Evolutionary conservation across 2,797 vertebrate species (phyloP).

Genomic region (Mareca penelope): DNA sequence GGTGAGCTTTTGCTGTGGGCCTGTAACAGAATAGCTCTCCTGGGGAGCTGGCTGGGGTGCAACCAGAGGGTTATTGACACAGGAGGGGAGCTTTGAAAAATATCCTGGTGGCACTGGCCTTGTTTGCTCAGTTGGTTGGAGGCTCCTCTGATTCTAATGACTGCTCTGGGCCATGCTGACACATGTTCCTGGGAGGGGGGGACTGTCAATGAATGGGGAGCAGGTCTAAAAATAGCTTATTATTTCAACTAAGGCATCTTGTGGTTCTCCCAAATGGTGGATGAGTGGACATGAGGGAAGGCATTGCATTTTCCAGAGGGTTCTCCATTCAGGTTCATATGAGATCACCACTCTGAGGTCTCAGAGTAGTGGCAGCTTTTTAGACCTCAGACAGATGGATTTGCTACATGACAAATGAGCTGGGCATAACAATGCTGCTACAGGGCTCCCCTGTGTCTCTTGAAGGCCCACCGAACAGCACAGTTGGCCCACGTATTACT

Average conservation of each 20-base stretch:
- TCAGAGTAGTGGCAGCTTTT: not conserved
- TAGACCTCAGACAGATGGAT: not conserved
- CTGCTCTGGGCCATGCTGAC: not conserved
- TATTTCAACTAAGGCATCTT: not conserved
- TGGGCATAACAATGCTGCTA: not conserved
- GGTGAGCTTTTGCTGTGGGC: not conserved
- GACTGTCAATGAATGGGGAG: not conserved
- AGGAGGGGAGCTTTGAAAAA: not conserved
- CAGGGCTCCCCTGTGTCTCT: not conserved
- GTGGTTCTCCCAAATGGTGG: not conserved
- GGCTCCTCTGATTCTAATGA: not conserved
- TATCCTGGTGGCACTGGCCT: not conserved
- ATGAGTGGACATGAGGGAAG: not conserved
- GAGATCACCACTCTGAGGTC: not conserved
- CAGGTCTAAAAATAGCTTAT: not conserved
- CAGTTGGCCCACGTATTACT: not conserved
- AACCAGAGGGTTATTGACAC: not conserved
- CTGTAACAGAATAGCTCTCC: not conserved
- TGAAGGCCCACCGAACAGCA: not conserved
- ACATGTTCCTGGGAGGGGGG: accelerated
- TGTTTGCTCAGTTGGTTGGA: not conserved
- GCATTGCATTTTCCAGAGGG: not conserved
- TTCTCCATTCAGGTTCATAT: not conserved
- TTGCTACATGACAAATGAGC: not conserved
- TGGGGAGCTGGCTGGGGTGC: not conserved